These are phyloP conservation scores for Eremophila alpestris DNA, from an alignment of 2,797 vertebrate species.

Conservation along the genomic window DNA sequence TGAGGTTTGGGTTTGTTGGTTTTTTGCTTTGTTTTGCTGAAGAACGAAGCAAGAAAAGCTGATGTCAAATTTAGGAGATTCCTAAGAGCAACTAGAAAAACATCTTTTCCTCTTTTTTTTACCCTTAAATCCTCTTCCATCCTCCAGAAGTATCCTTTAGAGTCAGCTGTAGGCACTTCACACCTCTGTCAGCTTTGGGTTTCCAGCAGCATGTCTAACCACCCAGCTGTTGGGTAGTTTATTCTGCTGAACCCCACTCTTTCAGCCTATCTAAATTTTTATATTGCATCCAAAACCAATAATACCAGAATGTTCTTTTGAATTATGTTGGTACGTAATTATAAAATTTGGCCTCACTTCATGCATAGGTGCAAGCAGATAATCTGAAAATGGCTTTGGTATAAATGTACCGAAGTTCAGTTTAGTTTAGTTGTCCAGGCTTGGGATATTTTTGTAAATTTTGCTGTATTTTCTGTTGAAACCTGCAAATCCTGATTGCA, in stretches of 20 bases:
- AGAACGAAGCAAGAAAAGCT: conserved; percentile 39
- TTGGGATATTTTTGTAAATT: not conserved
- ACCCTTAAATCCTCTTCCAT: not conserved
- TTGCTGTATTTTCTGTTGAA: not conserved
- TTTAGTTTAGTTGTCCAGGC: not conserved
- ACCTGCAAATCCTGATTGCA: not conserved
- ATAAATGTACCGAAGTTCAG: not conserved
- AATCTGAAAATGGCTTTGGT: not conserved
- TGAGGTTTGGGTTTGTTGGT: not conserved
- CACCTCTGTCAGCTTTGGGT: not conserved
- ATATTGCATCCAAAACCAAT: not conserved
- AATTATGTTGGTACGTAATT: not conserved
- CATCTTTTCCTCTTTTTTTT: not conserved
- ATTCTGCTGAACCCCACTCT: not conserved
- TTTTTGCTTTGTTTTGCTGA: conserved; percentile 4
- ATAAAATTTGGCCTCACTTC: not conserved
- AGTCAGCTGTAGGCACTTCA: not conserved
- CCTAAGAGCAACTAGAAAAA: not conserved
- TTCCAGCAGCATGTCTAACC: not conserved
- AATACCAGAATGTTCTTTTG: not conserved
- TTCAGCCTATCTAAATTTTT: not conserved
- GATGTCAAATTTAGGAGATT: conserved; percentile 35
- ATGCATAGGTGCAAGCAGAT: not conserved
- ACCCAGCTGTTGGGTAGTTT: not conserved
- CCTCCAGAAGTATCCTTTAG: conserved; percentile 6